These are phyloP conservation scores for Stictonetta naevosa DNA, from an alignment of 2,113 vertebrate species.

Conservation along the genomic window DNA sequence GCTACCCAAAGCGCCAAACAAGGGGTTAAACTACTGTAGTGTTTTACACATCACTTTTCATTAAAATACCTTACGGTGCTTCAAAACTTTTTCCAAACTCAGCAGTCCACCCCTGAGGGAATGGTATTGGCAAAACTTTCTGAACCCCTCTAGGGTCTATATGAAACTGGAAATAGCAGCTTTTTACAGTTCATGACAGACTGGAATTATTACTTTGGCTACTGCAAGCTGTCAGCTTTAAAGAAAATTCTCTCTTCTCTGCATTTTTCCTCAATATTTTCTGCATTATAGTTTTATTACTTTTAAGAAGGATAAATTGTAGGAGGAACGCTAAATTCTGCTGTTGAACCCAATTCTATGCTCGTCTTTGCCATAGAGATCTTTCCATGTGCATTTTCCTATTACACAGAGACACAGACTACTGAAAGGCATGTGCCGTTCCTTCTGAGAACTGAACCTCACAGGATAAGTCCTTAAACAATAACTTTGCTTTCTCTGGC, in stretches of 20 bases:
- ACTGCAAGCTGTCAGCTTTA: background rate
- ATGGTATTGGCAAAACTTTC: background rate
- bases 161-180: conserved; percentile 27
- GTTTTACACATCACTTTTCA: background rate
- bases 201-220: conserved; percentile 22
- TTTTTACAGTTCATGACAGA: conserved; percentile 5
- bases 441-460: background rate
- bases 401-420: background rate
- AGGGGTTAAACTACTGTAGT: background rate
- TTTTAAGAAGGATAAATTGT: background rate
- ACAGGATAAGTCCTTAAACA: background rate
- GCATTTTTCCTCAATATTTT: background rate
- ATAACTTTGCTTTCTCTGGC: background rate
- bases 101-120: background rate
- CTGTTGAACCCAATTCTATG: background rate
- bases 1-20: background rate
- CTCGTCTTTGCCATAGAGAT: background rate
- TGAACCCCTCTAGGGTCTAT: conserved; percentile 2
- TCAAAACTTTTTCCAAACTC: conserved; percentile 29
- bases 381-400: background rate
- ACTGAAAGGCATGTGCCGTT: background rate
- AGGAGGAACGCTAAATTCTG: background rate
- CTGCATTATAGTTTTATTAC: background rate
- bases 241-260: conserved; percentile 1
- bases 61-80: background rate